Percentiles rank a stretch among this genome's conserved stretches.
Conservation (phyloP, 2,888 invertebrate genomes). For the Nemurella pictetii region DNA sequence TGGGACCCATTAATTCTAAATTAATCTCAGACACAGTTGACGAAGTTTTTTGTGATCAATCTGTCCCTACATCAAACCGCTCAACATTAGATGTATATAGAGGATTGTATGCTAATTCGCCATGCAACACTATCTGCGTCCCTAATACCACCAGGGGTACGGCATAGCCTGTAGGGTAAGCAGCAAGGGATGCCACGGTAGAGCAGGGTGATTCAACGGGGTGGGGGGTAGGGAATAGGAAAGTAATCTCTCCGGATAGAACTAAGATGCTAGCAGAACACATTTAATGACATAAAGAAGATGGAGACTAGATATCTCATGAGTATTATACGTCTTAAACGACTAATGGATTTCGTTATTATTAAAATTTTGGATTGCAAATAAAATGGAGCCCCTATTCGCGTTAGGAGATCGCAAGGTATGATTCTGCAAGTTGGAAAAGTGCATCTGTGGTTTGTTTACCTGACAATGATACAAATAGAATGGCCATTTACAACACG, state of each 20-base stretch:
- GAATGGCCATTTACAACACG: too few species aligned
- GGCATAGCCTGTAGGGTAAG: neutral
- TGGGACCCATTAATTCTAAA: neutral
- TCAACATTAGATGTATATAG: neutral
- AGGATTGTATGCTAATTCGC: neutral
- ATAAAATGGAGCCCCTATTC: neutral
- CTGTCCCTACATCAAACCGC: neutral
- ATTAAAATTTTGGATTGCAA: neutral
- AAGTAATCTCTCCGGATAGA: neutral
- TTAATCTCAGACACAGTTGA: neutral
- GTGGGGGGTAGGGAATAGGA: neutral
- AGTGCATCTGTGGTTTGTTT: too few species aligned
- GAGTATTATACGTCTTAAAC: neutral
- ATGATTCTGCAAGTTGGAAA: too few species aligned
- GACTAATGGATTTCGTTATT: neutral
- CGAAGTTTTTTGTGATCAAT: neutral
- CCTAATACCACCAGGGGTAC: neutral
- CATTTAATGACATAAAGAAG: neutral
- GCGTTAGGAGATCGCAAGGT: too few species aligned
- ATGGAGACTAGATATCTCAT: neutral
- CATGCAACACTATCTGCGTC: neutral
- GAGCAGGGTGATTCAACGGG: neutral
- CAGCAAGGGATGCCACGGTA: neutral
- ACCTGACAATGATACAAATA: too few species aligned
- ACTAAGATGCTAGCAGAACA: neutral